Conservation (phyloP, 2,888 invertebrate genomes). For the Tinea trinotella region DNA sequence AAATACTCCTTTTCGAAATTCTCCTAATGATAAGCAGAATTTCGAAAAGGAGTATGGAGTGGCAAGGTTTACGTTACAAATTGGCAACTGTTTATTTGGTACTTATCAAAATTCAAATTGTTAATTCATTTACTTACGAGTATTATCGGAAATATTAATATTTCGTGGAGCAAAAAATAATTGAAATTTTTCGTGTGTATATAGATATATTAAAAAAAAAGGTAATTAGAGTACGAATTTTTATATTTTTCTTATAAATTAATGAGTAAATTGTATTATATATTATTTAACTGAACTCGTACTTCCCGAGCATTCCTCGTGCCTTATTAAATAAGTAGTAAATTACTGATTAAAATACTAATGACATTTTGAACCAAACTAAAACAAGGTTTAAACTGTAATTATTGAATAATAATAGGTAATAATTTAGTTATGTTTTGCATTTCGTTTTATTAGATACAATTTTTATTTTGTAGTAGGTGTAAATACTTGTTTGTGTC, state of each 20-base stretch:
- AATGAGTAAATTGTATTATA: background rate
- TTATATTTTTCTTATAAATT: background rate
- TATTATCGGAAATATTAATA: background rate
- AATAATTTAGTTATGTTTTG: background rate
- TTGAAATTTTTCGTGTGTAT: background rate
- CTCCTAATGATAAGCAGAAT: conserved; percentile 44
- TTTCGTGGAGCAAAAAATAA: background rate
- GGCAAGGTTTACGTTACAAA: background rate
- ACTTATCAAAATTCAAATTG: background rate
- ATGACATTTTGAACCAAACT: background rate
- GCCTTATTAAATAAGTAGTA: conserved; percentile 41
- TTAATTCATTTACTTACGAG: background rate
- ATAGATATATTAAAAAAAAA: background rate
- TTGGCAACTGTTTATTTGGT: background rate
- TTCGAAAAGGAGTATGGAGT: conserved; percentile 68
- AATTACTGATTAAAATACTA: background rate
- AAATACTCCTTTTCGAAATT: conserved; percentile 74
- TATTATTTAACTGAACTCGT: background rate
- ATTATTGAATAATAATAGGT: background rate
- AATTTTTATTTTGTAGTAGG: background rate
- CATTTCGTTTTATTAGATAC: background rate
- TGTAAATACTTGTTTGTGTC: background rate
- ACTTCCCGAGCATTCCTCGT: conserved; percentile 61
- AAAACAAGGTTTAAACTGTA: background rate
- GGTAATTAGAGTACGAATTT: background rate